A percentile compares a stretch with the other conserved stretches of the same genome.
phyloP scores from a whole-genome alignment of 2,888 invertebrate species.

The Meta bourneti region DNA sequence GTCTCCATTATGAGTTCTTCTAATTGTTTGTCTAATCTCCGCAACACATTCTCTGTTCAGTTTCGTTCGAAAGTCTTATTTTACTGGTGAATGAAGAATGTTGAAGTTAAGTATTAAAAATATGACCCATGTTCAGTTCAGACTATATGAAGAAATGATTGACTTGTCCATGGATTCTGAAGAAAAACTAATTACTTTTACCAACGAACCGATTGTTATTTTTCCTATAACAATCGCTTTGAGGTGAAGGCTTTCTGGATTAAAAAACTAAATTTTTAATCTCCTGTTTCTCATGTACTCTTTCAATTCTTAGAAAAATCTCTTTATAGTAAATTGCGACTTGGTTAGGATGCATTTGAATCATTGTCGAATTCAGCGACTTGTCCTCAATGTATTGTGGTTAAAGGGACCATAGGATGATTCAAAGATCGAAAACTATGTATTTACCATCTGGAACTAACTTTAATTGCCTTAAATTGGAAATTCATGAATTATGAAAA shows the following conservation, averaged over 20 bases:
- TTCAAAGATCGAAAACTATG: too few relatives aligned
- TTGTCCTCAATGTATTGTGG: too few relatives aligned
- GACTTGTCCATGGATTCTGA: not conserved
- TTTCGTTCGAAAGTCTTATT: not conserved
- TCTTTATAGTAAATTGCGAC: too few relatives aligned
- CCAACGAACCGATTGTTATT: not conserved
- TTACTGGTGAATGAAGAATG: not conserved
- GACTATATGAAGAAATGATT: not conserved
- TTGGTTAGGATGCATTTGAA: too few relatives aligned
- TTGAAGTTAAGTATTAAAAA: not conserved
- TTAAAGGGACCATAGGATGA: too few relatives aligned
- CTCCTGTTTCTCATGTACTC: too few relatives aligned
- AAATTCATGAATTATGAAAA: too few relatives aligned
- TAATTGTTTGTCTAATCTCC: not conserved
- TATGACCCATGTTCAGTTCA: not conserved
- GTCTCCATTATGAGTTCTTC: not conserved
- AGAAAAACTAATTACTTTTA: not conserved
- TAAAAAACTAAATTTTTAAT: not conserved
- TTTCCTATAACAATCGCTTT: not conserved
- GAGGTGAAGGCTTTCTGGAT: not conserved
- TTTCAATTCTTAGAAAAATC: too few relatives aligned
- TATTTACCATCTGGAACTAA: too few relatives aligned
- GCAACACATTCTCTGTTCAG: not conserved
- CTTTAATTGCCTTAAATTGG: too few relatives aligned
- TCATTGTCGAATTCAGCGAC: too few relatives aligned